Evolutionary conservation across 2,888 invertebrate genomes (phyloP), one percentile per base, ranked within the genome.

Genomic region (Ormia ochracea): DNA sequence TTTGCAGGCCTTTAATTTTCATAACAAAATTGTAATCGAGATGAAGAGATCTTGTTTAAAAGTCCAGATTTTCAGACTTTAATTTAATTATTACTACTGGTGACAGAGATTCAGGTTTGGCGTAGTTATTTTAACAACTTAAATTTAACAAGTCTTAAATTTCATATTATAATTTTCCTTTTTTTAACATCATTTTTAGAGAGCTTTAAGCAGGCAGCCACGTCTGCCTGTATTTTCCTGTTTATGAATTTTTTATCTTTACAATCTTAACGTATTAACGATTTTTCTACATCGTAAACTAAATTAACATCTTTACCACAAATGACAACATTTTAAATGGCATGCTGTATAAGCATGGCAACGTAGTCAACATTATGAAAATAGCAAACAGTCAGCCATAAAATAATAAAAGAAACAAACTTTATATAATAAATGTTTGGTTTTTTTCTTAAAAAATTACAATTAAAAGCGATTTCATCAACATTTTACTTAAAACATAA

Each of bases 291-390:
- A 56, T 65, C 68, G 63, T 77, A 77, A 70, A 65, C 56, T 56
- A 33, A 70, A 77, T 70, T 70, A 77, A 70, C 76, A 77, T 77
- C 76, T 76, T 63, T 63, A 69, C 69, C 63, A 63, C 56, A 76
- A 69, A 56, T 63, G 76, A 76, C 69, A 63, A 63, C 63, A 19
- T 76, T 69, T 76, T 69, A 69, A 48, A n/a, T n/a, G n/a, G n/a
- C n/a, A n/a, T 48, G 50, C 56, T 31, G 69, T 48, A 56, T 63
- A 41, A 70, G 31, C 76, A 63, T 38, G 54, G 56, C 45, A 50
- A 68, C 28, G 68, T 76, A 36, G 58, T 2, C 61, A 43, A 48
- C 10, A 76, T 76, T 52, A 63, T 36, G 10, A 10, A 21, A 38
- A 33, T 45, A 14, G 31, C 6, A 2, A 7, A 58, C 63, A 77